Base-by-base conservation (phyloP, 1,140 invertebrate species). In the Lineus longissimus region DNA sequence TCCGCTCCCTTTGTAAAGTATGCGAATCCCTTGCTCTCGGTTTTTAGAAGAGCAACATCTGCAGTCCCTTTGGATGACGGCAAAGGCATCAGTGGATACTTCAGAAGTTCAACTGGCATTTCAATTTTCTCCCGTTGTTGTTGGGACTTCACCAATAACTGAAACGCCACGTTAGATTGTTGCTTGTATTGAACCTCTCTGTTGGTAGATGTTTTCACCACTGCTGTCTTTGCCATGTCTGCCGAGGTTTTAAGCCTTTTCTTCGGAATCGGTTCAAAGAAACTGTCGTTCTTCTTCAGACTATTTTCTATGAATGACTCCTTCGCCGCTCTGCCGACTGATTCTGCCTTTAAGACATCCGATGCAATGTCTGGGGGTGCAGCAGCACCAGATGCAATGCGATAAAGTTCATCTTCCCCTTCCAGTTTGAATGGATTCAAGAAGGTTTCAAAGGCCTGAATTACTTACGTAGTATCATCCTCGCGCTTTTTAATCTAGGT, bases 211-310 rank as follows among this genome's bases (percentile, higher is more conserved):
- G 59, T 31, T 54, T 47, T 72, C 0, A 68, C 29, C 36, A 59
- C 66, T 2, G 59, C 23, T 33, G 55, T 57, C 45, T 72, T 72
- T 23, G 22, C 54, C 59, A 61, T 60, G 29, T 63, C 29, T 30
- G 31, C 59, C 55, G 70, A 54, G 2, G 63, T 69, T 56, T 65
- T 71, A 19, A 71, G 55, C 6, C 66, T 68, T 31, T 60, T 13
- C 54, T 58, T 31, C 51, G 64, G 62, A 19, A 68, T 60, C 29
- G 66, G 70, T 62, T 72, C 64, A 51, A 68, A 72, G 56, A 72
- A 70, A 13, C 64, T 54, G n/a, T 66, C 36, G 6, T 36, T 4
- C 58, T 43, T 59, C 13, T 68, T 55, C 2, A 72, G 56, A 31
- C 68, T 54, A 2, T 64, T 60, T 23, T 54, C 29, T 22, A 70